phyloP scores from a whole-genome alignment of 2,888 invertebrate species.

The Protonemura montana region DNA sequence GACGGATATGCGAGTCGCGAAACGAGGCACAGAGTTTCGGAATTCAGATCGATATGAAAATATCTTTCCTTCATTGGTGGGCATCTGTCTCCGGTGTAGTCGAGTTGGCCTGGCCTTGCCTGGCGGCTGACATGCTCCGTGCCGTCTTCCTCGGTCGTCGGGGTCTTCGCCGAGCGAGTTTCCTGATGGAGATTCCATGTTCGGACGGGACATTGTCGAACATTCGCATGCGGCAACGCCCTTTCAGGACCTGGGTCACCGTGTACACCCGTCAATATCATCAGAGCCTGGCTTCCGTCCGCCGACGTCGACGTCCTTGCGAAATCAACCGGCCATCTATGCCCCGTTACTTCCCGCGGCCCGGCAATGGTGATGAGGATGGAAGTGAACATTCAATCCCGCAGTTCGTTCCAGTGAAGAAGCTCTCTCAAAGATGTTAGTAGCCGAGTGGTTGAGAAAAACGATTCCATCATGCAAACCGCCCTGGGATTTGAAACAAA shows the following conservation, averaged over 20 bases:
- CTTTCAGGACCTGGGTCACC: not conserved
- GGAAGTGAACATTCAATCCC: not conserved
- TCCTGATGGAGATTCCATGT: not conserved
- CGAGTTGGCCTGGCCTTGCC: not conserved
- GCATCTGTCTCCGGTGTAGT: not conserved
- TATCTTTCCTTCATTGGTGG: not conserved
- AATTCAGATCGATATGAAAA: slow-evolving; percentile 27
- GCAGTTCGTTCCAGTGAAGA: not conserved
- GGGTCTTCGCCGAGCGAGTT: not conserved
- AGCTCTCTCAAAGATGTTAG: no score
- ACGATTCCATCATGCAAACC: not conserved
- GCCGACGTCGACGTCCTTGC: not conserved
- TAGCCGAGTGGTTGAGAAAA: not conserved
- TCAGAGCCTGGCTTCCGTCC: not conserved
- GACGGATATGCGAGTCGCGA: no score
- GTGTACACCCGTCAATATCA: not conserved
- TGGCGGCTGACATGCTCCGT: not conserved
- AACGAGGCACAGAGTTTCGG: not conserved
- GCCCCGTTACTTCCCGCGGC: not conserved
- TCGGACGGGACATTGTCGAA: not conserved
- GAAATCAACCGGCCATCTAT: not conserved
- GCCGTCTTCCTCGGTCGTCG: not conserved
- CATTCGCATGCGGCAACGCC: not conserved
- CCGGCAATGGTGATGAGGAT: not conserved
- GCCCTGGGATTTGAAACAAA: not conserved